Evolutionary conservation across 1,140 invertebrate genomes (phyloP).

Genomic region (Plutomurus gul): DNA sequence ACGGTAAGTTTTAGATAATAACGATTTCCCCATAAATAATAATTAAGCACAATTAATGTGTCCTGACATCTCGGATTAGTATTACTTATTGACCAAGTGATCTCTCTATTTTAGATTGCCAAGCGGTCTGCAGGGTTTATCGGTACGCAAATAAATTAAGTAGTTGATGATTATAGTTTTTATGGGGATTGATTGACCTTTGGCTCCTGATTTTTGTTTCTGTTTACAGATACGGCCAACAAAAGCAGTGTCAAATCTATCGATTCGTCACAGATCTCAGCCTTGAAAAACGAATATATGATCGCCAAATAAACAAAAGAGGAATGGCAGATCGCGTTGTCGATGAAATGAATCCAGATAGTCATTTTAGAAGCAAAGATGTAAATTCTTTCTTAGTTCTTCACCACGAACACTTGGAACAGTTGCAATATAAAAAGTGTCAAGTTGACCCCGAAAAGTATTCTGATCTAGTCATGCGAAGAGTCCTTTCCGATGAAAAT

Average conservation of each 20-base stretch:
- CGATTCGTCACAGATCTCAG: slow-evolving; percentile 95
- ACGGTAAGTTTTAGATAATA: too few relatives aligned
- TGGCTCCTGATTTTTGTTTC: background rate
- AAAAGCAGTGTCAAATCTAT: slow-evolving; percentile 93
- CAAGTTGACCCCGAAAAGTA: slow-evolving; percentile 62
- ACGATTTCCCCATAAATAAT: too few relatives aligned
- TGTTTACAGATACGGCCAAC: slow-evolving; percentile 81
- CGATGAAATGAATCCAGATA: slow-evolving; percentile 96
- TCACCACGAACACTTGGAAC: slow-evolving; percentile 44
- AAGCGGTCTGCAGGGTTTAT: slow-evolving; percentile 97
- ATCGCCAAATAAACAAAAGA: slow-evolving; percentile 96
- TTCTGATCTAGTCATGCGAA: slow-evolving; percentile 79
- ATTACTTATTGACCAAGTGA: too few relatives aligned
- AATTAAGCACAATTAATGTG: too few relatives aligned
- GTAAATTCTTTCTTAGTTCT: slow-evolving; percentile 77
- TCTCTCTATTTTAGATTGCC: slow-evolving; percentile 71
- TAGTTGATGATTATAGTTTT: background rate
- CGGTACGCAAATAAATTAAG: slow-evolving; percentile 60
- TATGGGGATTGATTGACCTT: too few relatives aligned
- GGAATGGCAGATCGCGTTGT: slow-evolving; percentile 96
- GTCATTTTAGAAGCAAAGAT: slow-evolving; percentile 91
- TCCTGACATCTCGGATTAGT: too few relatives aligned
- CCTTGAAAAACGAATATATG: slow-evolving; percentile 96
- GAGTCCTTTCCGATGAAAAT: slow-evolving; percentile 64
- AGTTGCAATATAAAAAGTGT: slow-evolving; percentile 14